Conservation (phyloP, 2,888 invertebrate species). For the Ophion costatus region DNA sequence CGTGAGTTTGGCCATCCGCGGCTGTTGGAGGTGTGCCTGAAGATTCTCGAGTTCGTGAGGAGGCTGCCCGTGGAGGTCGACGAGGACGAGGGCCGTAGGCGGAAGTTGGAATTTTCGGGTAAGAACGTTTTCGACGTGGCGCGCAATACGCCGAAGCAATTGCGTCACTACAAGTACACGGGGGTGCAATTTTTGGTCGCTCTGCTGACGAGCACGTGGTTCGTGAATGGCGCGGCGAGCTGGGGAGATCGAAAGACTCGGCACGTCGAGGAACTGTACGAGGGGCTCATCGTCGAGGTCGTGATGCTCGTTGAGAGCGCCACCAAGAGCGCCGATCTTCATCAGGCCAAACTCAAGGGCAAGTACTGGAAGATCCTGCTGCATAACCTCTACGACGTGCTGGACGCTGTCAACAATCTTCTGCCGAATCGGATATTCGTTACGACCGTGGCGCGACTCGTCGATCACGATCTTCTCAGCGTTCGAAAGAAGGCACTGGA, state of each 20-base stretch:
- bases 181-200: conserved; percentile 90
- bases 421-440: conserved; percentile 92
- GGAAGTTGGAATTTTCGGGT: conserved; percentile 68
- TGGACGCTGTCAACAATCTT: conserved; percentile 91
- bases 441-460: conserved; percentile 89
- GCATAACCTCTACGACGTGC: conserved; percentile 89
- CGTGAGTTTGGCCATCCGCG: conserved; percentile 88
- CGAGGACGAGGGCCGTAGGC: conserved; percentile 82
- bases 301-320: conserved; percentile 88
- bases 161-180: conserved; percentile 93
- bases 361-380: conserved; percentile 94
- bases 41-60: conserved; percentile 88
- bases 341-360: conserved; percentile 85
- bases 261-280: conserved; percentile 87
- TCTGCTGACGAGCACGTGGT: conserved; percentile 88
- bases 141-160: conserved; percentile 89
- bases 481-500: conserved; percentile 94
- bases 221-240: conserved; percentile 88
- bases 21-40: conserved; percentile 87
- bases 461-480: conserved; percentile 88
- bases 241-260: conserved; percentile 84
- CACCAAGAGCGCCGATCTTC: conserved; percentile 87
- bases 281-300: conserved; percentile 88
- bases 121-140: conserved; percentile 87
- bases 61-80: conserved; percentile 87